These are phyloP conservation scores for Ellobium chinense DNA, from an alignment of 2,888 invertebrate genomes.

Conservation along the genomic window DNA sequence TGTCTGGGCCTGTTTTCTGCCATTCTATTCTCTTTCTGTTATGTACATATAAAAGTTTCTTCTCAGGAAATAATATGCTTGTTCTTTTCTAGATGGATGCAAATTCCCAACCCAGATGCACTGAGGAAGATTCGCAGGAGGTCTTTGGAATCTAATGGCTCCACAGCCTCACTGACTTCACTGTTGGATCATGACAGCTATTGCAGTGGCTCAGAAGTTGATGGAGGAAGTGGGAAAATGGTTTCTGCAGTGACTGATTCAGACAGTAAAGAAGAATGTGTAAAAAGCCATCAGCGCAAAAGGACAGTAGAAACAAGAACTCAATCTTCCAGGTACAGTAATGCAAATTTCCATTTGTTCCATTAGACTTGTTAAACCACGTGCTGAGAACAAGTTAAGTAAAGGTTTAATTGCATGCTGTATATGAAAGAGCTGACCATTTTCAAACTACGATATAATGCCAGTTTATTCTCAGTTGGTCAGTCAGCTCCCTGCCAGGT, in stretches of 20 bases:
- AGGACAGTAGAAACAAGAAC: not conserved
- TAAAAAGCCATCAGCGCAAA: not conserved
- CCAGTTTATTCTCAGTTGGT: no score
- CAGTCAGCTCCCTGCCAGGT: no score
- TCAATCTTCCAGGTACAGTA: not conserved
- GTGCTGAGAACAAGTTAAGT: no score
- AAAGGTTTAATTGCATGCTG: no score
- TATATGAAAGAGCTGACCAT: no score
- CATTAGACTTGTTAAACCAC: no score
- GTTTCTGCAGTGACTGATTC: not conserved
- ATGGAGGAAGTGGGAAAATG: not conserved
- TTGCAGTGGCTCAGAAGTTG: constrained; percentile 43
- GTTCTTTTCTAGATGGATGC: constrained; percentile 61
- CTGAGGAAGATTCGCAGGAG: constrained; percentile 56
- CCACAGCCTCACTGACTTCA: constrained; percentile 74
- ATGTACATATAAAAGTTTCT: no score
- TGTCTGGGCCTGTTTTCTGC: no score
- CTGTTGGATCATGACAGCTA: constrained; percentile 76
- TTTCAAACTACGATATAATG: no score
- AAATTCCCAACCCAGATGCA: constrained; percentile 58
- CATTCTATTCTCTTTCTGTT: no score
- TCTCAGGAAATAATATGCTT: no score
- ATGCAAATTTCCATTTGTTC: no score
- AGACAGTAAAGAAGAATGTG: not conserved
- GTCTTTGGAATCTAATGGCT: constrained; percentile 71